Base-by-base conservation (phyloP, 1,140 invertebrate genomes). In the Lutraria rhynchaena region DNA sequence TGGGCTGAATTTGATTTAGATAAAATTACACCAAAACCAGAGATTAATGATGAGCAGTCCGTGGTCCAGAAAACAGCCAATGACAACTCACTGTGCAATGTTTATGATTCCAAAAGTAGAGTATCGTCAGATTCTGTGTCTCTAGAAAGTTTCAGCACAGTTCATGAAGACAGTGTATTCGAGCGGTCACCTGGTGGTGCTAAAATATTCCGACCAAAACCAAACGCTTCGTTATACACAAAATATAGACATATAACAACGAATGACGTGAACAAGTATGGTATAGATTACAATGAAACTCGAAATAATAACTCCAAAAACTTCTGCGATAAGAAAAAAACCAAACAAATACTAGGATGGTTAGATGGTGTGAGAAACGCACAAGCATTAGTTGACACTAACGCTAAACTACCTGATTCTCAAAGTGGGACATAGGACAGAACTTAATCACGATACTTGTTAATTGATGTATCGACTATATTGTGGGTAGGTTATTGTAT, bases 221-320 rank as follows among this genome's bases (percentile, higher is more conserved):
- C 75, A 2, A 77, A 65, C 27, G 75, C 61, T 17, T 77, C 60
- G 11, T 58, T 77, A 15, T 77, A 65, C n/a, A 77, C 75, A 35
- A 77, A 77, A 55, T 77, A 77, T 33, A 63, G 60, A 77, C 75
- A 77, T 67, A 77, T 77, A 46, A 77, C 75, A 55, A 57, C 60
- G 3, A 77, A 77, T 31, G 63, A 67, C 1, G 33, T 77, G 22
- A 65, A 77, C 22, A 77, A 55, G 41, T 77, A 77, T 37, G 61
- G 75, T 24, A 27, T 27, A 31, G 33, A 19, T 33, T n/a, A 31
- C n/a, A 35, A 13, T 17, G 44, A 35, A 2, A 44, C 15, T 1
- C 3, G n/a, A 24, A 11, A 37, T 7, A 51, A 24, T 24, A 55
- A 55, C 3, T 22, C 44, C 13, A 46, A 37, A 19, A 77, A 77